Percentiles rank a stretch among this genome's conserved stretches.
phyloP scores from a whole-genome alignment of 2,888 invertebrate genomes.

The Petrolisthes cinctipes region DNA sequence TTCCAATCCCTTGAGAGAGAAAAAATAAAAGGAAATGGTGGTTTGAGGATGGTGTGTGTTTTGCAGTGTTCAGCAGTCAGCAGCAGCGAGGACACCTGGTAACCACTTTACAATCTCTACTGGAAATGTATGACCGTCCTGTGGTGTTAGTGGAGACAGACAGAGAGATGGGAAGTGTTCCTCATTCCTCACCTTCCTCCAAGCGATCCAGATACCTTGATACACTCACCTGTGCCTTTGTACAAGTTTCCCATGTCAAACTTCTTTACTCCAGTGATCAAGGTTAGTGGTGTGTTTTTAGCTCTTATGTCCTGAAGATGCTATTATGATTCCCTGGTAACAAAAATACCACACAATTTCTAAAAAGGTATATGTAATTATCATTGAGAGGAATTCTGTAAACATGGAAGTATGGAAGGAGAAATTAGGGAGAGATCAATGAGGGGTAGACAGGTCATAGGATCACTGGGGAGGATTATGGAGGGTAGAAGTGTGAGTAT shows the following conservation, averaged over 20 bases:
- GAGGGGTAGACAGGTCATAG: no score
- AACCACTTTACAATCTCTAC: slow-evolving; percentile 37
- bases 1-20: no score
- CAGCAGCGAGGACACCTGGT: slow-evolving; percentile 30
- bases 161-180: background rate
- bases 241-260: slow-evolving; percentile 47
- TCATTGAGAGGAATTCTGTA: no score
- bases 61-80: slow-evolving; percentile 37
- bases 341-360: no score
- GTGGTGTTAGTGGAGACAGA: slow-evolving; percentile 55
- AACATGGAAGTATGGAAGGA: no score
- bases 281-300: slow-evolving; percentile 28
- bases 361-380: no score
- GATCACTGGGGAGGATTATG: no score
- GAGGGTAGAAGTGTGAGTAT: no score
- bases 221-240: slow-evolving; percentile 50
- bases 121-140: slow-evolving; percentile 45
- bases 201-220: slow-evolving; percentile 40
- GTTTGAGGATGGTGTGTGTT: background rate
- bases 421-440: no score
- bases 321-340: no score
- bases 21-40: no score
- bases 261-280: slow-evolving; percentile 52
- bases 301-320: no score
- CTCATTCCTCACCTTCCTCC: background rate